Evolutionary conservation across 2,888 invertebrate genomes (phyloP), one percentile per base, ranked within the genome.

Genomic region (Sphaeridia pumilis): DNA sequence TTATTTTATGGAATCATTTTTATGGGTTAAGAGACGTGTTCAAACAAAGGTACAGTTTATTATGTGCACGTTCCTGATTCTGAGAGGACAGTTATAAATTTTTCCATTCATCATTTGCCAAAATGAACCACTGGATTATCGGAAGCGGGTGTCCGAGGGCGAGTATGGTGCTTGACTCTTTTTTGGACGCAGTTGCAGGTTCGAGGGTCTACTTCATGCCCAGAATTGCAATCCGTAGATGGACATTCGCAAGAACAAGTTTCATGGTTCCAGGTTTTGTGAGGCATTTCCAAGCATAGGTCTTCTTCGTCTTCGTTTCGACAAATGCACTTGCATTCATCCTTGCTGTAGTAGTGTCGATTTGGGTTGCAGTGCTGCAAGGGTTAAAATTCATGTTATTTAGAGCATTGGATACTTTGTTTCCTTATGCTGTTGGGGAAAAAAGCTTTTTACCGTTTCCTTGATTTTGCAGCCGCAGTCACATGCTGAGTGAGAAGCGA

Each of bases 381-480:
- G 38, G 17, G 4, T 35, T 17, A 38, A 31, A 7, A n/a, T n/a
- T 17, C 20, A 17, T 17, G n/a, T 7, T 3, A 36, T 3, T 36
- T 4, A 36, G 7, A 17, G 4, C 10, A 4, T 4, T 20, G 10
- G 14, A 36, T 36, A 17, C n/a, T 17, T 36, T 36, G 20, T 17
- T 12, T n/a, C n/a, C n/a, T n/a, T n/a, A n/a, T n/a, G n/a, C n/a
- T n/a, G n/a, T n/a, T n/a, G n/a, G n/a, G 5, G 4, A 20, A 10
- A 24, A 38, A 14, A 17, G 17, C 3, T 17, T 36, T 44, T 49
- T 48, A 62, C 62, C 41, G 45, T 25, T 42, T 43, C 17, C 25
- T 60, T 62, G 4, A 52, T 47, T 46, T 52, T 52, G 49, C 62
- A 62, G 24, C 55, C 54, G 21, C 62, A 62, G 22, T 48, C 47